Evolutionary conservation across 2,888 invertebrate species (phyloP), one percentile per base, ranked within the genome.

Genomic region (Amphimallon solstitiale): DNA sequence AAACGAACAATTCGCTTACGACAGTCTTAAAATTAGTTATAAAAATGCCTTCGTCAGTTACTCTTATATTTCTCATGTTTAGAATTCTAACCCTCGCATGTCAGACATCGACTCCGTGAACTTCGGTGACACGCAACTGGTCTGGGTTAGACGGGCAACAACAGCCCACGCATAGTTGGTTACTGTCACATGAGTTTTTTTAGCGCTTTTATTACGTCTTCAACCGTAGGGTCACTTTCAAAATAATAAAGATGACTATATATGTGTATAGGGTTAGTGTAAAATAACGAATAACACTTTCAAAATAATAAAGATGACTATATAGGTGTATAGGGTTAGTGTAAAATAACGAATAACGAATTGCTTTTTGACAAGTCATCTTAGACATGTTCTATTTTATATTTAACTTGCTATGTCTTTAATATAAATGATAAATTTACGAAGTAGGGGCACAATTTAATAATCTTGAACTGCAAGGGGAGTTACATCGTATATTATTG

Each of bases 181-280:
- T 72, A 75, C 73, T 77, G 77, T 76, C 77, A 77, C 78, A 78
- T 75, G 71, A 75, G 70, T 76, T 65, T 75, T 76, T 74, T 74
- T 15, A 12, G 14, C 38, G 40, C 40, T 38, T 40, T 37, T 37
- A 38, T 19, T 43, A 38, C 40, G 40, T 21, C 40, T 21, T 9
- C 7, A 43, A 71, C 71, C 75, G 76, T 76, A 75, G 71, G 74
- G 73, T 75, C 74, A 76, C 75, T 77, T 75, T 73, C 66, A 69
- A 74, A 75, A 76, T 75, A 75, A 75, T 73, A 73, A 73, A 68
- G 69, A 63, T 14, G 37, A 14, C n/a, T n/a, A n/a, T n/a, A n/a
- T n/a, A n/a, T n/a, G n/a, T n/a, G n/a, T n/a, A n/a, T n/a, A n/a
- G n/a, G n/a, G n/a, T n/a, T n/a, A n/a, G n/a, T n/a, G n/a, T n/a